Evolutionary conservation across 2,113 vertebrate genomes (phyloP).

Genomic region (Gorilla gorilla): DNA sequence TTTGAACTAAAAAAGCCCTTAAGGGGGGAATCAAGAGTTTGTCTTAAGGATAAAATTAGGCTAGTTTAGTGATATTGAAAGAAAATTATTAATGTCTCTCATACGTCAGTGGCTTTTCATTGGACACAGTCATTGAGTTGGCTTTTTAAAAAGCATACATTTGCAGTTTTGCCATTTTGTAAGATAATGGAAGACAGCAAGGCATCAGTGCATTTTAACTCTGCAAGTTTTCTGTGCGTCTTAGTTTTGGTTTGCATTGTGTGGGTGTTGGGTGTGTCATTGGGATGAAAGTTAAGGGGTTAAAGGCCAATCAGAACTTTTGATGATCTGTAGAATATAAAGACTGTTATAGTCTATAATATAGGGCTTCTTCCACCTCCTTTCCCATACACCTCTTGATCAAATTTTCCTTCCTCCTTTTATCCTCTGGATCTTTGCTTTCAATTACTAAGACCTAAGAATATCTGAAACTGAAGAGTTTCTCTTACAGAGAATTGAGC

Average conservation of each 20-base stretch:
- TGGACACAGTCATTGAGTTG: neutral
- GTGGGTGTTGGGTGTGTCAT: neutral
- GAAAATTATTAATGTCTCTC: neutral
- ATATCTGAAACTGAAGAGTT: neutral
- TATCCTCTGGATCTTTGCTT: neutral
- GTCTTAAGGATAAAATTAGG: neutral
- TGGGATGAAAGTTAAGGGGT: neutral
- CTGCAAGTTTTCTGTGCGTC: neutral
- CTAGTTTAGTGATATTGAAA: neutral
- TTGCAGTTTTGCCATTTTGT: neutral
- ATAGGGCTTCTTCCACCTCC: neutral
- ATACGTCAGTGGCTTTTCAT: neutral
- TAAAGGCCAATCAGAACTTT: neutral
- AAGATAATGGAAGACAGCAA: neutral
- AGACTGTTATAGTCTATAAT: too few relatives aligned
- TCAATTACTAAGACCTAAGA: neutral
- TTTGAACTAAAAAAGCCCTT: neutral
- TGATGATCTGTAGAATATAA: neutral
- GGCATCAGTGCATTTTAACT: neutral
- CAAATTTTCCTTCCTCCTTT: neutral
- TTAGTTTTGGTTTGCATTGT: neutral
- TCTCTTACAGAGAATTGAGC: neutral
- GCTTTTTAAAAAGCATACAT: neutral
- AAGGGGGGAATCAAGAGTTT: neutral
- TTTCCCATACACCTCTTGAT: neutral